phyloP scores from a whole-genome alignment of 2,113 vertebrate species.

The Psilopsiagon aymara region DNA sequence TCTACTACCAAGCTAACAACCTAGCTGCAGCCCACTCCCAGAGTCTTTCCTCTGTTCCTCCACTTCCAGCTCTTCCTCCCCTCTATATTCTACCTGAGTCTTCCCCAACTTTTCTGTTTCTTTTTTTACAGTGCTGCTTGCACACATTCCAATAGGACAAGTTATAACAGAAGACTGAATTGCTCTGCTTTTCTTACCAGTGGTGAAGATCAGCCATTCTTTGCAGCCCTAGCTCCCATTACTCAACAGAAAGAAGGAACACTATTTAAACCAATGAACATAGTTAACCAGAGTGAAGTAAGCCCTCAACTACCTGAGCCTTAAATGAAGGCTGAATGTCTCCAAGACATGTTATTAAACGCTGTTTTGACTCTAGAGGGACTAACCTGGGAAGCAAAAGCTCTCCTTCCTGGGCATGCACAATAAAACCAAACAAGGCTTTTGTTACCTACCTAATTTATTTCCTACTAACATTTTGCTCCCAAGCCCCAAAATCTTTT shows the following conservation, averaged over 20 bases:
- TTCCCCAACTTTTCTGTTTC: neutral
- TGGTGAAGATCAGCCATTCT: neutral
- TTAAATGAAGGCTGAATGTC: neutral
- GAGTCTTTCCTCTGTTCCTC: neutral
- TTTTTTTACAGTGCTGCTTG: neutral
- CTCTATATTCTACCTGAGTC: neutral
- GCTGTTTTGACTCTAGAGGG: neutral
- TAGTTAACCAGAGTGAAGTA: neutral
- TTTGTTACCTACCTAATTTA: neutral
- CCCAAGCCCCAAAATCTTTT: neutral
- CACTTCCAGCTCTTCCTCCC: neutral
- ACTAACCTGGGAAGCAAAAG: neutral
- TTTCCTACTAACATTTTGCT: neutral
- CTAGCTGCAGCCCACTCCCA: neutral
- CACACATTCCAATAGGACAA: neutral
- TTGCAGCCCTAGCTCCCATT: neutral
- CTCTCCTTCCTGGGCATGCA: neutral
- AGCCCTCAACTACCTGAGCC: neutral
- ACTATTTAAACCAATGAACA: neutral
- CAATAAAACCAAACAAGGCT: neutral
- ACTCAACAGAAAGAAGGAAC: neutral
- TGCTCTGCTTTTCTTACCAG: neutral
- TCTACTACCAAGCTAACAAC: neutral
- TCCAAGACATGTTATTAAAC: neutral
- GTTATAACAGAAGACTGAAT: neutral